Evolutionary conservation across 2,113 vertebrate genomes (phyloP).

Genomic region (Galemys pyrenaicus): DNA sequence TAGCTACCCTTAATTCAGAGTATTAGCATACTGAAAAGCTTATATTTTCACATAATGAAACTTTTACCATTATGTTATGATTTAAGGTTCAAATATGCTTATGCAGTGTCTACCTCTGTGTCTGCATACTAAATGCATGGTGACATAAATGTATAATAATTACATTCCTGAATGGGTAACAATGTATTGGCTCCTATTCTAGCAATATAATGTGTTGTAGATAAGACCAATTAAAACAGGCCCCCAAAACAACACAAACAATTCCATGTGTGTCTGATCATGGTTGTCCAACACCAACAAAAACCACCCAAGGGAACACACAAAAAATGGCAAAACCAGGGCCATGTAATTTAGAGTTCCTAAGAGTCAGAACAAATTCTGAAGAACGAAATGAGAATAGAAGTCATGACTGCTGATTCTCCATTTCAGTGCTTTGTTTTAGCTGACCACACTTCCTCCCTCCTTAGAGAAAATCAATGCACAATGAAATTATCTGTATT

Average conservation of each 20-base stretch:
- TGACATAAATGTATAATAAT: neutral
- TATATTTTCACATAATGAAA: neutral
- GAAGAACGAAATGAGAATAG: neutral
- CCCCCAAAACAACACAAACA: neutral
- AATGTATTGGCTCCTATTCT: neutral
- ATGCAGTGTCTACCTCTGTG: neutral
- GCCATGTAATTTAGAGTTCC: neutral
- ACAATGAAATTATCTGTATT: constrained; percentile 51
- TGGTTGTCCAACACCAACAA: neutral
- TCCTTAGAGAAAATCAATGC: constrained; percentile 48
- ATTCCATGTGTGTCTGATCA: neutral
- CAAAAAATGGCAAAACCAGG: neutral
- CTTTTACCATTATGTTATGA: neutral
- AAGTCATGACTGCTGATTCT: neutral
- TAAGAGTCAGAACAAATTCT: neutral
- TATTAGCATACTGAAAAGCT: neutral
- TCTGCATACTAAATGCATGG: neutral
- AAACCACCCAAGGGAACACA: neutral
- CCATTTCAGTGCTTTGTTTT: neutral
- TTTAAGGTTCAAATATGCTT: neutral
- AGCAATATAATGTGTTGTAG: neutral
- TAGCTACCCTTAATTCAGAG: neutral
- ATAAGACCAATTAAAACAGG: neutral
- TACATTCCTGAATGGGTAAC: neutral
- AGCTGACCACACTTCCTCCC: constrained; percentile 44